phyloP scores from a whole-genome alignment of 2,797 vertebrate species.

The Lacerta agilis region DNA sequence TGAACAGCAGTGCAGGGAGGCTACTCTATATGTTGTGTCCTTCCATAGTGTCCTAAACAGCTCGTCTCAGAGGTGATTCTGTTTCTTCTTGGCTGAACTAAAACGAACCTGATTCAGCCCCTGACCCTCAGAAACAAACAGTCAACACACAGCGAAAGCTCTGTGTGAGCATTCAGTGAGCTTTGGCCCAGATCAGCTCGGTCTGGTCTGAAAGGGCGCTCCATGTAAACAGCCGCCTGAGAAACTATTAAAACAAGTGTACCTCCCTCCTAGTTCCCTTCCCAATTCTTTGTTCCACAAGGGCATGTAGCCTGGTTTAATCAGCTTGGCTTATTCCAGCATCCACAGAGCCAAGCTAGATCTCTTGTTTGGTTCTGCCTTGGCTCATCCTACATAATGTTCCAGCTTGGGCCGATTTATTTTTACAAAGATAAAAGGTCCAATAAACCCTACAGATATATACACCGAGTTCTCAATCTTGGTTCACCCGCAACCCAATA shows the following conservation, averaged over 20 bases:
- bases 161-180: not conserved
- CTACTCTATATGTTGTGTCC: not conserved
- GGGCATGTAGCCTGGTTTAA: constrained; percentile 51
- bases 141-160: not conserved
- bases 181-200: not conserved
- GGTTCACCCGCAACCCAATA: constrained; percentile 54
- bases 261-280: constrained; percentile 45
- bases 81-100: not conserved
- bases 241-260: constrained; percentile 22
- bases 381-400: constrained; percentile 63
- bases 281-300: constrained; percentile 53
- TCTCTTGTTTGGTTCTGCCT: constrained; percentile 62
- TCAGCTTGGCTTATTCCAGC: constrained; percentile 52
- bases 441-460: constrained; percentile 39
- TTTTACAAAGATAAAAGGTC: constrained; percentile 67
- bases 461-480: constrained; percentile 52
- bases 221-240: constrained; percentile 24
- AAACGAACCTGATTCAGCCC: not conserved
- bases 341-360: constrained; percentile 42
- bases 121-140: not conserved
- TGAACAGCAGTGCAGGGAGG: not conserved
- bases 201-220: not conserved
- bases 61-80: not conserved
- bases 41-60: not conserved
- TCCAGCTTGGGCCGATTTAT: constrained; percentile 62